Base-by-base conservation (phyloP, 1,140 invertebrate genomes). In the Pemphigus obesinymphae region DNA sequence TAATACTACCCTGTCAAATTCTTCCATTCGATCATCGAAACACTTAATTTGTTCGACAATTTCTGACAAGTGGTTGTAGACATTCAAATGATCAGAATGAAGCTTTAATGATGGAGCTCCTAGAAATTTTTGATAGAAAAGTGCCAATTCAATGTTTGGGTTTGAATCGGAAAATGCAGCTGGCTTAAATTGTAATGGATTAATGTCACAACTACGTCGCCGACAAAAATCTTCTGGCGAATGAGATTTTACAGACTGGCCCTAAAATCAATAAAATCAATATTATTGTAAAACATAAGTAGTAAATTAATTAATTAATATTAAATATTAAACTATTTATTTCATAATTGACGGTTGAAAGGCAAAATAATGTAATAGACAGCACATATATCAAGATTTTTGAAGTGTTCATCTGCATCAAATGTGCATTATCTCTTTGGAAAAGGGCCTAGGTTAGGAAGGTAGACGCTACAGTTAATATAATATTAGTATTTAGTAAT, bases 1-100 rank as follows among this genome's bases (percentile, higher is more conserved):
- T 61, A 80, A 80, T n/a, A 80, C 76, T 80, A 80, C 76, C 55
- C 76, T 63, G 76, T 80, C 76, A 63, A 80, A 80, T 40, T 80
- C 76, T 61, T 45, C 55, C 55, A 80, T 80, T n/a, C 55, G 53
- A 13, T 80, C 55, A 80, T 80, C 48, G 63, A 80, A 80, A 63
- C 37, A 53, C 45, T 80, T 80, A 29, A 80, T 80, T 58, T 80
- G 76, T 80, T 80, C 76, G 45, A 61, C 76, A 61, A 80, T 80
- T 43, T 80, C 76, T 8, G 76, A 45, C 20, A 80, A 17, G 20
- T 80, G 76, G 37, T 80, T 80, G n/a, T 17, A 26, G 17, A 80
- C 48, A 45, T 80, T 80, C 6, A 43, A 61, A 80, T 80, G 76
- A 63, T 80, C 76, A 29, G 76, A 17, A 31, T 23, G 23, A 26